Evolutionary conservation across 2,888 invertebrate species (phyloP).

Genomic region (Parthenolecanium corni): DNA sequence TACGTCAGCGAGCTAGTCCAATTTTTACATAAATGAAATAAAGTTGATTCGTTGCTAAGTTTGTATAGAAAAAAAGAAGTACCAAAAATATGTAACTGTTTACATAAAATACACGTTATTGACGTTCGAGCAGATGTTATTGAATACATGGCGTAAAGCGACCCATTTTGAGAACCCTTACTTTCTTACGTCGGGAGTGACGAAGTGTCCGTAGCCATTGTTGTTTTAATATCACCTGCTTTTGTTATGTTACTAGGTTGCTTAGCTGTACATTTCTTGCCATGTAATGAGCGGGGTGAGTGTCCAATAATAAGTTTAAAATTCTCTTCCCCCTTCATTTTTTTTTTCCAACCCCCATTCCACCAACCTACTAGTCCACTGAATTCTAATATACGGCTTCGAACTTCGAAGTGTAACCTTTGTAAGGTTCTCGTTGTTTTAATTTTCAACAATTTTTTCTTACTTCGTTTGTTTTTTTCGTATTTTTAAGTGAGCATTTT

Average conservation of each 20-base stretch:
- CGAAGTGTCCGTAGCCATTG: constrained; percentile 4
- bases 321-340: constrained; percentile 3
- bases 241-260: constrained; percentile 28
- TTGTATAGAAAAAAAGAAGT: no score
- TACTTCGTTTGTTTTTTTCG: no score
- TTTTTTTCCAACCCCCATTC: background rate
- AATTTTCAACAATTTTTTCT: no score
- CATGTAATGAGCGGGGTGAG: constrained; percentile 12
- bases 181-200: background rate
- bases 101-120: no score
- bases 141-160: no score
- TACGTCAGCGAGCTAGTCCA: no score
- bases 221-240: constrained; percentile 26
- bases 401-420: constrained; percentile 1
- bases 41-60: no score
- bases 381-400: constrained; percentile 16
- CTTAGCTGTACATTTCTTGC: constrained; percentile 18
- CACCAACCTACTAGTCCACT: constrained; percentile 1
- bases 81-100: no score
- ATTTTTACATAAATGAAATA: no score
- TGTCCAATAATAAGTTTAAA: constrained; percentile 28
- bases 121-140: no score
- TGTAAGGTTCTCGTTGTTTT: no score
- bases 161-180: constrained; percentile 1
- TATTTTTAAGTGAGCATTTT: no score